Base-by-base conservation (phyloP, 2,113 vertebrate genomes). In the Lampris megalopsis region DNA sequence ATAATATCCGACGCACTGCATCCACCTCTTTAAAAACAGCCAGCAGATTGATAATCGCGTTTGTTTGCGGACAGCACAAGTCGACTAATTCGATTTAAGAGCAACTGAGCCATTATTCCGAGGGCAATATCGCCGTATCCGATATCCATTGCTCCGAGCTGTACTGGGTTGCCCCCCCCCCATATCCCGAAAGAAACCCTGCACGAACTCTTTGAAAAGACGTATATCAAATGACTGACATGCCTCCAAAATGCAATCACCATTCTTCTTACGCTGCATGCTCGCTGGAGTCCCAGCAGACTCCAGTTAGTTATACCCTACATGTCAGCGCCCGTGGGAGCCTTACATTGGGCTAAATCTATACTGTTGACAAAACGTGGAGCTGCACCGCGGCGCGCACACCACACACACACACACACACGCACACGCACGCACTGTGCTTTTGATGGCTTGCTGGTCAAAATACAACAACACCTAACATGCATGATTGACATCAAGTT, bases 31-130 rank as follows among this genome's bases (percentile, higher is more conserved):
- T 24, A 59, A 78, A 68, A 64, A 73, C 76, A 42, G 37, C 0
- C 56, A 80, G 48, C 77, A 80, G 60, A 75, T 10, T 73, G 78
- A 76, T 82, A 84, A 86, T 87, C 80, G 67, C 80, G 76, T 88
- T 87, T 81, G 59, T 7, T 52, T 9, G 49, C 8, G 4, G 11
- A 7, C 43, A 2, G 7, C 43, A 45, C 4, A 81, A 45, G 43
- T 45, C 4, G 43, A 45, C 24, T 42, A 45, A 24, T 24, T 54
- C 61, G 63, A 63, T 57, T 75, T 58, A 5, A 66, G 58, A 86
- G 67, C 49, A 2, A 0, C 52, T 3, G 75, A 74, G 54, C 79
- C 52, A 73, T 72, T 75, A 73, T 72, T 61, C 49, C 8, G 49
- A 10, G 49, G 49, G 8, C 49, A 52, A 10, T 45, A 45, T 7